phyloP scores from a whole-genome alignment of 2,113 vertebrate genomes.

The Aepyceros melampus region DNA sequence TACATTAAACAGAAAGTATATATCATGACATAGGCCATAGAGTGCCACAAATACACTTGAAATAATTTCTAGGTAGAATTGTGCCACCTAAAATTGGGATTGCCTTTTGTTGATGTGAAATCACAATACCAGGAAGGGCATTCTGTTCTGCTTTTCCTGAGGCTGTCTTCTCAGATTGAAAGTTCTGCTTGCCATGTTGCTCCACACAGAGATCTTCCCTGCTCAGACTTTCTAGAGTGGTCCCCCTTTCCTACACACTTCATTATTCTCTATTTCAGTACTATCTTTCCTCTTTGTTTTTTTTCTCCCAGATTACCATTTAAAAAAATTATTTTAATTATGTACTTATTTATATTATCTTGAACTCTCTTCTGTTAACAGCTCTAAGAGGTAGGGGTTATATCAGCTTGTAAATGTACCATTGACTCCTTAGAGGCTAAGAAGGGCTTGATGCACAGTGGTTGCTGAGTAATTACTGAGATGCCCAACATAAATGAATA shows the following conservation, averaged over 20 bases:
- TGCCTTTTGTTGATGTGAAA: background rate
- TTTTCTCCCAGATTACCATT: background rate
- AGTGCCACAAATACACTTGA: background rate
- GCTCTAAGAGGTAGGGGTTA: background rate
- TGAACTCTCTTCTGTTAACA: background rate
- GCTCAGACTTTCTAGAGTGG: background rate
- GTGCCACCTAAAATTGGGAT: background rate
- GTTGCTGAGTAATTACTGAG: background rate
- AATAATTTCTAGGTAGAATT: background rate
- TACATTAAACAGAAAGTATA: background rate
- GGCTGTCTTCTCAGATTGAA: background rate
- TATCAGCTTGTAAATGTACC: background rate
- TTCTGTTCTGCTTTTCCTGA: background rate
- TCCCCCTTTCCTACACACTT: background rate
- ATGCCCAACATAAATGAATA: background rate
- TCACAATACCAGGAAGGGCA: background rate
- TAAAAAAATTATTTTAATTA: background rate
- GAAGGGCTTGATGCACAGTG: background rate
- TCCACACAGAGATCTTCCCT: background rate
- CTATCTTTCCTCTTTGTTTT: background rate
- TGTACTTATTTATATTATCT: background rate
- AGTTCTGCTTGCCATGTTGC: fast-evolving
- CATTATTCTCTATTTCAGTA: background rate
- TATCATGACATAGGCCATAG: background rate
- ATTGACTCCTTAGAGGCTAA: background rate